Evolutionary conservation across 2,888 invertebrate species (phyloP).

Genomic region (Chymomyza amoena): DNA sequence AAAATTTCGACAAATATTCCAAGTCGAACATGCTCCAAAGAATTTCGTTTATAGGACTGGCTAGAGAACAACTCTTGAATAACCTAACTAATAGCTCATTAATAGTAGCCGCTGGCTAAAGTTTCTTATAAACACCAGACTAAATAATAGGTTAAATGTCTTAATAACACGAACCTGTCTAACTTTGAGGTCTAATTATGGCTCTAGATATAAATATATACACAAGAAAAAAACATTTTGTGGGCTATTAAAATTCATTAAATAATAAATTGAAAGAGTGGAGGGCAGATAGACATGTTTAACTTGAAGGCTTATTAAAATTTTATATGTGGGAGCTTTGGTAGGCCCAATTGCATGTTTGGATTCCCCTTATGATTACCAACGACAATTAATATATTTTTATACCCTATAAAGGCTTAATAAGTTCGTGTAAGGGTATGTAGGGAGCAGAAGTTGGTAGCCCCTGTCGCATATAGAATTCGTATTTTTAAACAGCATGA

Average conservation of each 20-base stretch:
- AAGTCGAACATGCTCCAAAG: too few relatives aligned
- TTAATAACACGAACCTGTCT: background rate
- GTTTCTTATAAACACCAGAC: background rate
- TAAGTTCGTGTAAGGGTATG: too few relatives aligned
- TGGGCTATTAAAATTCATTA: conserved; percentile 17
- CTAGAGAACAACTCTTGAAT: too few relatives aligned
- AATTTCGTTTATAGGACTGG: too few relatives aligned
- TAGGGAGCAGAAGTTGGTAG: too few relatives aligned
- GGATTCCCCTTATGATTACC: background rate
- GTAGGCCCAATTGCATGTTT: background rate
- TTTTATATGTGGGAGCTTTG: background rate
- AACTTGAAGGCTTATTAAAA: conserved; percentile 5
- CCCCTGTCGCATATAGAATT: too few relatives aligned
- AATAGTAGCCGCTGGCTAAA: background rate
- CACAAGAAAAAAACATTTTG: conserved; percentile 9
- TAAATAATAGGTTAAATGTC: background rate
- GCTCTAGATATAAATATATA: conserved; percentile 28
- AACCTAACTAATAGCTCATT: too few relatives aligned
- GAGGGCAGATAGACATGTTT: background rate
- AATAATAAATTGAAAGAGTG: background rate
- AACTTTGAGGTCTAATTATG: background rate
- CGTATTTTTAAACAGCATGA: too few relatives aligned
- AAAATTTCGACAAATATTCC: too few relatives aligned
- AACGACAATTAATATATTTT: too few relatives aligned
- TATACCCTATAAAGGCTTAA: too few relatives aligned